phyloP scores from a whole-genome alignment of 53 echinoderm and acorn worm species.

The Holothuria leucospilota region DNA sequence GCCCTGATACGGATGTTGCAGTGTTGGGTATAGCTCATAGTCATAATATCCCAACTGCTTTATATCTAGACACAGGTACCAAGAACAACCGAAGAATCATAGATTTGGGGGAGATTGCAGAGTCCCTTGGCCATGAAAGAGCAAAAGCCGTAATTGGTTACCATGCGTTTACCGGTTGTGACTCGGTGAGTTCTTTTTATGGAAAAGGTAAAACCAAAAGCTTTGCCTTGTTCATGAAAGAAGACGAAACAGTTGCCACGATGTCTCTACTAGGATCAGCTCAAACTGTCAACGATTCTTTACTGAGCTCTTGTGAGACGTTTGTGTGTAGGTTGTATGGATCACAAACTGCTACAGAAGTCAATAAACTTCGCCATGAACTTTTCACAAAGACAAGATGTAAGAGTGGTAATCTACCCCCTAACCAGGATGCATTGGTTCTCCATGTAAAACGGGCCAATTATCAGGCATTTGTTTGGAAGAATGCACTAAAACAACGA shows the following conservation, averaged over 20 bases:
- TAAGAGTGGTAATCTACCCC: too few relatives aligned
- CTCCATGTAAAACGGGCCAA: constrained; percentile 18
- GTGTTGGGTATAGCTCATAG: constrained; percentile 8
- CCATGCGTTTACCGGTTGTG: constrained; percentile 35
- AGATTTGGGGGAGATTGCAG: not conserved
- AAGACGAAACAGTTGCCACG: not conserved
- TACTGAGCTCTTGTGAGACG: not conserved
- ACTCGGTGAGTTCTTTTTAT: constrained; percentile 42
- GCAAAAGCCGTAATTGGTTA: constrained; percentile 10
- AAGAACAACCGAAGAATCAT: not conserved
- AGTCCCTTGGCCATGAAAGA: not conserved
- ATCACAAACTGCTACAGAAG: not conserved
- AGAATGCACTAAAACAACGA: constrained; percentile 14
- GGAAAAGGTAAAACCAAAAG: constrained; percentile 31
- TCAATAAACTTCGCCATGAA: too few relatives aligned
- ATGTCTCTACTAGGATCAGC: constrained; percentile 6
- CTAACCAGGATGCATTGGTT: not conserved
- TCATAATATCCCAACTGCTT: not conserved
- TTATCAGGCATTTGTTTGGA: constrained; percentile 36
- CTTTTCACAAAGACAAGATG: too few relatives aligned
- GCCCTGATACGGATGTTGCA: constrained; percentile 38
- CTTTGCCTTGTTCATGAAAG: constrained; percentile 8
- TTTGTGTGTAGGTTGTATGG: constrained; percentile 24
- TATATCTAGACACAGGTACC: not conserved
- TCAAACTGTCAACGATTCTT: not conserved